Evolutionary conservation across 1,140 invertebrate species (phyloP).

Genomic region (Trachymyrmex septentrionalis): DNA sequence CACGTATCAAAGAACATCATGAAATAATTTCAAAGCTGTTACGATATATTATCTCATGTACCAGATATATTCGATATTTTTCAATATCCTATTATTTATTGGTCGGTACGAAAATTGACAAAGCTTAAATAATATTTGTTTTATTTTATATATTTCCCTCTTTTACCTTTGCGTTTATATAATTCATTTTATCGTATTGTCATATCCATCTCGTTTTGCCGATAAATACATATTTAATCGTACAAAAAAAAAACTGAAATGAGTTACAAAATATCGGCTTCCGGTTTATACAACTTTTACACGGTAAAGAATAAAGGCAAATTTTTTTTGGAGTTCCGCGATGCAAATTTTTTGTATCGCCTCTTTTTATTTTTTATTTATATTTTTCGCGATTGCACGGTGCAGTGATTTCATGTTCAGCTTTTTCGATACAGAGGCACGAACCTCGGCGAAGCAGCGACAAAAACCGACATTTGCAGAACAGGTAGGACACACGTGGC

Average conservation of each 20-base stretch:
- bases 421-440: constrained; percentile 22
- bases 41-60: constrained; percentile 30
- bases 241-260: neutral
- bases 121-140: constrained; percentile 24
- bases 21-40: constrained; percentile 17
- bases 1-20: constrained; percentile 10
- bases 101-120: constrained; percentile 22
- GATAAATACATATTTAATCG: constrained; percentile 19
- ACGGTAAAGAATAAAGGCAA: neutral
- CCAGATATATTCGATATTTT: neutral
- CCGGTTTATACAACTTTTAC: neutral
- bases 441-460: neutral
- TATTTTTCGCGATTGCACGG: constrained; percentile 22
- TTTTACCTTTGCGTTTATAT: constrained; percentile 5
- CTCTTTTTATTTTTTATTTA: neutral
- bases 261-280: neutral
- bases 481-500: constrained; percentile 23
- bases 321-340: constrained; percentile 21
- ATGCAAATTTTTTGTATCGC: constrained; percentile 28
- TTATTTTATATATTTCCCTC: constrained; percentile 17
- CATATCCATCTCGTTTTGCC: neutral
- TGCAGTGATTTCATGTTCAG: constrained; percentile 22
- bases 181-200: constrained; percentile 19
- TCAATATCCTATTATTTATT: constrained; percentile 30
- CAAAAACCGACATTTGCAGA: constrained; percentile 61